Conservation (phyloP, 2,797 vertebrate genomes). For the Amblyopsis hoosieri region DNA sequence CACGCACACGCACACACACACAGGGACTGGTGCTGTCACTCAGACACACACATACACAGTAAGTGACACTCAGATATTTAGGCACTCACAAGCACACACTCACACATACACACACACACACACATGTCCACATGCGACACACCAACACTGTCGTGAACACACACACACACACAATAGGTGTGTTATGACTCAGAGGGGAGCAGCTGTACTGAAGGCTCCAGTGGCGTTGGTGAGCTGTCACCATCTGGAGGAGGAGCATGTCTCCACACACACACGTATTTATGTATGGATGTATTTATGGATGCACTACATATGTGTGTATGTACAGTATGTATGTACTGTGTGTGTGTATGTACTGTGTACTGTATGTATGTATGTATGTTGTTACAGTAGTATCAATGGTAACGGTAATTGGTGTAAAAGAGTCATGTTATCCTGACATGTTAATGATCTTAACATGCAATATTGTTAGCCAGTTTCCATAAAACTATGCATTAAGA, state of each 20-base stretch:
- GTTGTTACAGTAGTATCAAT: no score
- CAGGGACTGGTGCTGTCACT: background rate
- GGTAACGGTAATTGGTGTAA: no score
- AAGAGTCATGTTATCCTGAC: no score
- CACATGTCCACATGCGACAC: slow-evolving; percentile 19
- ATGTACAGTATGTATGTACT: no score
- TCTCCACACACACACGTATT: slow-evolving; percentile 25
- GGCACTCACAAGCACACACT: background rate
- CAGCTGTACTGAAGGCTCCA: slow-evolving; percentile 73
- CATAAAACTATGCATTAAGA: no score
- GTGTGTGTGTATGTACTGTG: no score
- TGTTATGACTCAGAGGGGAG: slow-evolving; percentile 76
- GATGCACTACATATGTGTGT: no score
- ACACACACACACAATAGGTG: slow-evolving; percentile 31
- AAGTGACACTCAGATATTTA: background rate
- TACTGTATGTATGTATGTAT: no score
- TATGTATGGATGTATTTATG: background rate
- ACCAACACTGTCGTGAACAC: slow-evolving; percentile 28
- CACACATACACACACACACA: slow-evolving; percentile 7
- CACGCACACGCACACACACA: slow-evolving; percentile 14
- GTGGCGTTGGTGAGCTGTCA: slow-evolving; percentile 70
- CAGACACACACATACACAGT: slow-evolving; percentile 1
- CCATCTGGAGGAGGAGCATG: slow-evolving; percentile 70
- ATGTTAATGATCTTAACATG: no score
- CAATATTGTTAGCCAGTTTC: no score